phyloP scores from a whole-genome alignment of 2,113 vertebrate species.

The Chaetorhynchus papuensis region DNA sequence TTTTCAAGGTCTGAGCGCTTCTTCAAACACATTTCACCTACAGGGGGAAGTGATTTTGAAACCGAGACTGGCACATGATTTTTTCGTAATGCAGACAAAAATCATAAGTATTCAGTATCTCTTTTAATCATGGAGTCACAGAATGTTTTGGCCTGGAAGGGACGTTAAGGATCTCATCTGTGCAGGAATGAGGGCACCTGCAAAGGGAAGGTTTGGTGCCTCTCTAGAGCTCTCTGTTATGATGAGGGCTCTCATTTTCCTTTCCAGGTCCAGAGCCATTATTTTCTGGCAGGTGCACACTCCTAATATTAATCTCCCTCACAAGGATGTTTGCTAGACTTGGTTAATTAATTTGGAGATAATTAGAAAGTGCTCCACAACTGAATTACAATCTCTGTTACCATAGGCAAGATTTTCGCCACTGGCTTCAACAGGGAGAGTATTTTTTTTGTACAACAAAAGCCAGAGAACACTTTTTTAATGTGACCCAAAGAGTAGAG shows the following conservation, averaged over 20 bases:
- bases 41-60: neutral
- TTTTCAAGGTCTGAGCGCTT: neutral
- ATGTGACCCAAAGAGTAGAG: neutral
- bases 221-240: neutral
- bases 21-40: neutral
- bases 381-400: neutral
- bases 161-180: neutral
- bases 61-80: neutral
- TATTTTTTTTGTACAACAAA: neutral
- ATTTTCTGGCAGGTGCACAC: neutral
- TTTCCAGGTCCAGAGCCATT: neutral
- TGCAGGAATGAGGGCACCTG: neutral
- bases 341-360: neutral
- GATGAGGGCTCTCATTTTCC: neutral
- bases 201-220: neutral
- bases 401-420: neutral
- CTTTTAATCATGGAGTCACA: neutral
- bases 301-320: neutral
- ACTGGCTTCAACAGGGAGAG: neutral
- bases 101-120: neutral
- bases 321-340: neutral
- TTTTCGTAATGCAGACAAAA: neutral
- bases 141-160: neutral
- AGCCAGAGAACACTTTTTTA: neutral
- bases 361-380: neutral